Base-by-base conservation (phyloP, 2,888 invertebrate genomes). In the Heliconius hortense region DNA sequence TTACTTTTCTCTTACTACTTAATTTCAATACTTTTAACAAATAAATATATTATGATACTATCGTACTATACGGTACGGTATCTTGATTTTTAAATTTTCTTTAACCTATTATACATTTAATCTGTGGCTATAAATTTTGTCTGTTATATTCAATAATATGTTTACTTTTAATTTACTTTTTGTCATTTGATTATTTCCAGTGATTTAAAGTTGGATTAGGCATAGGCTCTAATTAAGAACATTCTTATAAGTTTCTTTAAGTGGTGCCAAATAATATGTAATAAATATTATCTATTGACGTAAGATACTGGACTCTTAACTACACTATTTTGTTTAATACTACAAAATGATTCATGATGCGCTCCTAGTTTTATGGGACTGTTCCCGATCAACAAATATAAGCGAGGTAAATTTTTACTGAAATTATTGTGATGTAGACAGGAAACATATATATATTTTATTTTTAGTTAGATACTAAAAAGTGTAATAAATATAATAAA, bases 271-370 rank as follows among this genome's bases (percentile, higher is more conserved):
- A 48, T 48, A 48, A 18, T 48, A 48, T 18, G 48, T 4, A 48
- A 48, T 48, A 48, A 48, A 5, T 48, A 48, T 48, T 48, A 5
- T 5, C 18, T 43, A 15, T 43, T 43, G 15, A 15, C 15, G 48
- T 43, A 43, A 43, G 15, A 18, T 39, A 2, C 48, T 48, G 7
- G 7, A 18, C 18, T 5, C 18, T 18, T 5, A 48, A 48, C 48
- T 48, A 48, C 4, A 18, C 5, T 18, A 48, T 48, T 48, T 13
- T 21, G 7, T n/a, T 2, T 64, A 64, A 39, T 48, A 67, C 10
- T 21, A 21, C 28, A 31, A 79, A 85, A 96, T 96, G 96, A 94
- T 96, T 75, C 96, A 96, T 82, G 96, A 96, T 86, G 94, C 95
- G 35, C 86, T 96, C 76, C 84, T 96, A 79, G 93, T 96, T 77